A percentile compares a stretch with the other conserved stretches of the same genome.
These are phyloP conservation scores for Triops longicaudatus DNA, from an alignment of 1,140 invertebrate genomes.

Conservation along the genomic window DNA sequence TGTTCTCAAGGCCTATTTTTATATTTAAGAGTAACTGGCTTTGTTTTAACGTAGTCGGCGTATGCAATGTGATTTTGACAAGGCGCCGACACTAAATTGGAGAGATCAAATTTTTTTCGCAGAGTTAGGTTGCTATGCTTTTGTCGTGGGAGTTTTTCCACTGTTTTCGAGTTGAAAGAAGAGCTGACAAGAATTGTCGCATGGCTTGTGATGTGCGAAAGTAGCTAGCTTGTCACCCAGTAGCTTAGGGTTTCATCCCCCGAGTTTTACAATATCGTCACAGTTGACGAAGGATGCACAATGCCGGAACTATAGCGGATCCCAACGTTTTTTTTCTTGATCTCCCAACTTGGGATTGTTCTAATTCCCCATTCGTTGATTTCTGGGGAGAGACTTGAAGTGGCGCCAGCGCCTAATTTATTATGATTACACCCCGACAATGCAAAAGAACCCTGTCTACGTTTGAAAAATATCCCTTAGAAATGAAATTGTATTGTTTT, in stretches of 20 bases:
- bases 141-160: slow-evolving; percentile 9
- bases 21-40: not conserved
- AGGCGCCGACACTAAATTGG: not conserved
- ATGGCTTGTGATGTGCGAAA: slow-evolving; percentile 6
- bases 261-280: not conserved
- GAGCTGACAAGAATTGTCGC: slow-evolving; percentile 14
- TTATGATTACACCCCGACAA: not conserved
- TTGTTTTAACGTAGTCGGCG: not conserved
- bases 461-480: not conserved
- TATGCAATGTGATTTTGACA: not conserved
- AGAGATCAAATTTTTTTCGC: not conserved
- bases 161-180: not conserved
- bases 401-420: slow-evolving; percentile 14
- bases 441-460: not conserved
- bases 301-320: slow-evolving; percentile 10
- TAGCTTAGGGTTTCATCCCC: slow-evolving; percentile 9
- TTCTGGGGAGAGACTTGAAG: not conserved
- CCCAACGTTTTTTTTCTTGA: not conserved
- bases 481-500: not conserved
- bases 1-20: slow-evolving; percentile 5
- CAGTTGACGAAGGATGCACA: not conserved
- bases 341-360: not conserved
- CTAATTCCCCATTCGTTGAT: not conserved
- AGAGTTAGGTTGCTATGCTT: not conserved
- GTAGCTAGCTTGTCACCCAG: not conserved